A percentile compares a stretch with the other conserved stretches of the same genome.
These are phyloP conservation scores for Homarus gammarus DNA, from an alignment of 2,888 invertebrate genomes.

Conservation along the genomic window DNA sequence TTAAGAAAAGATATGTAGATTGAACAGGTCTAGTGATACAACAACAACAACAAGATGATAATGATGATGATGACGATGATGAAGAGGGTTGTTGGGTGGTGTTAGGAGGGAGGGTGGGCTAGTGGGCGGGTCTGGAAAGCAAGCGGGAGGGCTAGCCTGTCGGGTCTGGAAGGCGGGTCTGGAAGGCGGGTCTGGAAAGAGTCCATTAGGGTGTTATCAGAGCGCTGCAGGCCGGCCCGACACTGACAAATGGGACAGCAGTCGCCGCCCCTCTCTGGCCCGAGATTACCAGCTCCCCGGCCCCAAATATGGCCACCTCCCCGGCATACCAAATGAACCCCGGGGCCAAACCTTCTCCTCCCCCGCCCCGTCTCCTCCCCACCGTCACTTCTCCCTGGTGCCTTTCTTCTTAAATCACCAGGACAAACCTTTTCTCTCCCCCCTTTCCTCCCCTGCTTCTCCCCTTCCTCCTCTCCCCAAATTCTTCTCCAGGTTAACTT, in stretches of 20 bases:
- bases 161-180: slow-evolving; percentile 5
- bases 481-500: no score
- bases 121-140: neutral
- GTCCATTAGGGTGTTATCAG: slow-evolving; percentile 63
- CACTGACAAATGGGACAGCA: slow-evolving; percentile 55
- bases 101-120: neutral
- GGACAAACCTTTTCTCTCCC: neutral
- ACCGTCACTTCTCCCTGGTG: neutral
- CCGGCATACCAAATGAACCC: slow-evolving; percentile 49
- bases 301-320: slow-evolving; percentile 44
- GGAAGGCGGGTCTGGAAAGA: slow-evolving; percentile 51
- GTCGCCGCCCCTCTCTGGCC: slow-evolving; percentile 19
- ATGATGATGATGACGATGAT: no score
- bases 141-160: neutral
- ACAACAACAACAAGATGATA: no score
- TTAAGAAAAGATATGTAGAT: no score
- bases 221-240: slow-evolving; percentile 50
- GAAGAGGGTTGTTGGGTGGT: no score
- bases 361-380: neutral
- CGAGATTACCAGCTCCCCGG: slow-evolving; percentile 38
- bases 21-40: no score
- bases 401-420: neutral
- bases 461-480: no score
- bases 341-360: slow-evolving; percentile 9
- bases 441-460: neutral